Evolutionary conservation across 1,140 invertebrate species (phyloP).

Genomic region (Melitaea cinxia): DNA sequence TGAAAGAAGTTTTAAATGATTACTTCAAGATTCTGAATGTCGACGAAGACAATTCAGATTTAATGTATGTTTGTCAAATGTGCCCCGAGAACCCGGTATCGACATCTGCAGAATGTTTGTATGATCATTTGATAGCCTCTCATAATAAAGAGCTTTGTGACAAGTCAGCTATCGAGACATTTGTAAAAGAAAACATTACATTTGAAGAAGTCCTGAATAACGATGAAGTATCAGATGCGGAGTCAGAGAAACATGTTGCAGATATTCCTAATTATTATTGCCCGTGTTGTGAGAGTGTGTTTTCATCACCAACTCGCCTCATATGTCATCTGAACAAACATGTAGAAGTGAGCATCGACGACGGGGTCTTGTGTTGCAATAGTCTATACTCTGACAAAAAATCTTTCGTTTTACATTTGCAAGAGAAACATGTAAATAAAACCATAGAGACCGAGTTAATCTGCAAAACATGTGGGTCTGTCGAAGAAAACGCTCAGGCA

Average conservation of each 20-base stretch:
- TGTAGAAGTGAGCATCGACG: conserved; percentile 42
- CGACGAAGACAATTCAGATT: conserved; percentile 42
- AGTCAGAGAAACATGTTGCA: not conserved
- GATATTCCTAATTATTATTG: conserved; percentile 45
- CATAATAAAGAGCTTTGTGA: conserved; percentile 37
- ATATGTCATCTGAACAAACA: conserved; percentile 60
- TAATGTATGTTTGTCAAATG: conserved; percentile 60
- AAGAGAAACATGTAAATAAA: conserved; percentile 44
- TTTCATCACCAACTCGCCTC: conserved; percentile 58
- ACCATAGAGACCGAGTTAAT: conserved; percentile 8
- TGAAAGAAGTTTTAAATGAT: conserved; percentile 50
- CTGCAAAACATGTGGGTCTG: conserved; percentile 52
- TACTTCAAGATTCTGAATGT: conserved; percentile 48
- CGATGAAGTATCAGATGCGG: conserved; percentile 33
- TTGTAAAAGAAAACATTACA: conserved; percentile 59
- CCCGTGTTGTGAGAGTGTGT: conserved; percentile 60
- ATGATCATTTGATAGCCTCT: conserved; percentile 43
- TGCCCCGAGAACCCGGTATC: conserved; percentile 41
- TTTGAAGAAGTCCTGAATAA: conserved; percentile 52
- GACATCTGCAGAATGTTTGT: conserved; percentile 36
- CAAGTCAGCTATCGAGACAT: conserved; percentile 37
- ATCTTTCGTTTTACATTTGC: conserved; percentile 50
- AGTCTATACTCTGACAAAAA: conserved; percentile 43
- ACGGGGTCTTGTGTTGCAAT: conserved; percentile 53
- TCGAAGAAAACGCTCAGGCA: conserved; percentile 26